Conservation (phyloP, 1,140 invertebrate genomes). For the Bombus polaris region DNA sequence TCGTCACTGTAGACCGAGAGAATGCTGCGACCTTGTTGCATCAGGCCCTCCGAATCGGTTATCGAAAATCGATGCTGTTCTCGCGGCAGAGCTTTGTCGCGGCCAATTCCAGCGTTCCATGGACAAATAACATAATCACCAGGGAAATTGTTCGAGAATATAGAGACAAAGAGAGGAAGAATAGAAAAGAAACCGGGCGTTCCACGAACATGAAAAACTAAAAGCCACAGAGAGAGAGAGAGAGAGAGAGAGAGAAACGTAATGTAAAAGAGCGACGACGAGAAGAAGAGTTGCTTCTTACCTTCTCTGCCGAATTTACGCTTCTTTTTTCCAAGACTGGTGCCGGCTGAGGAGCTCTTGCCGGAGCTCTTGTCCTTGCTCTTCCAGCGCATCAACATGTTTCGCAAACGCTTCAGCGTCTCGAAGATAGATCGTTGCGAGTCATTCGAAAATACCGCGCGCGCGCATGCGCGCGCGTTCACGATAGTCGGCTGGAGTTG, state of each 20-base stretch:
- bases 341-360: constrained; percentile 79
- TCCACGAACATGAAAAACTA: too few relatives aligned
- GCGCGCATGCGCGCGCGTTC: constrained; percentile 23
- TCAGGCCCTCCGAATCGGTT: neutral
- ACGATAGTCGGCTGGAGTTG: constrained; percentile 14
- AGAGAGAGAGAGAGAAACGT: neutral
- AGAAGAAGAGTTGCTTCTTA: constrained; percentile 53
- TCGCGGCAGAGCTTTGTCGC: neutral
- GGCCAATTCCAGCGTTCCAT: neutral
- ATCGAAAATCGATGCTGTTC: constrained; percentile 15
- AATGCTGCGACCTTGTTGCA: neutral
- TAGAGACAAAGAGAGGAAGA: neutral
- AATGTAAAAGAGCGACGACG: neutral
- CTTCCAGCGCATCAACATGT: constrained; percentile 84
- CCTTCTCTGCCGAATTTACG: constrained; percentile 84
- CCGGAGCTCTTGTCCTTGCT: constrained; percentile 84
- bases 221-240: neutral
- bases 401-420: constrained; percentile 55
- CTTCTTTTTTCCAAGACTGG: constrained; percentile 82
- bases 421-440: constrained; percentile 13
- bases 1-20: neutral
- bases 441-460: constrained; percentile 34
- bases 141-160: neutral
- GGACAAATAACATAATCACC: neutral
- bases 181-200: too few relatives aligned